phyloP scores from a whole-genome alignment of 1,140 invertebrate species.

The Doryteuthis pealeii region DNA sequence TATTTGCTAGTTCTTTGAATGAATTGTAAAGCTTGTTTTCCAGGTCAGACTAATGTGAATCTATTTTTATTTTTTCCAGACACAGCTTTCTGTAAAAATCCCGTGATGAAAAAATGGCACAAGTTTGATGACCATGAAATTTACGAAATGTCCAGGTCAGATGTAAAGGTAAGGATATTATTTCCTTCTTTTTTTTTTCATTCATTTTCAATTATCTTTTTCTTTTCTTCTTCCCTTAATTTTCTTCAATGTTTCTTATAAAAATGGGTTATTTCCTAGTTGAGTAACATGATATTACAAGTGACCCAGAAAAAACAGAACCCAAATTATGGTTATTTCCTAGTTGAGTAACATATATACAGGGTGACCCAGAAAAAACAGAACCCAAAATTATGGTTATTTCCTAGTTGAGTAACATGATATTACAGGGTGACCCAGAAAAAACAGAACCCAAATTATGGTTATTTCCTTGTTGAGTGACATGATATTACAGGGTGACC shows the following conservation, averaged over 20 bases:
- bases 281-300: too few relatives aligned
- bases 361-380: too few relatives aligned
- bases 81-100: slow-evolving; percentile 73
- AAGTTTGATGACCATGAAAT: slow-evolving; percentile 89
- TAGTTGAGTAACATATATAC: too few relatives aligned
- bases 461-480: not conserved
- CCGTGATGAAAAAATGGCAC: slow-evolving; percentile 73
- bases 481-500: not conserved
- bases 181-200: not conserved
- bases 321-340: too few relatives aligned
- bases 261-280: too few relatives aligned
- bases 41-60: not conserved
- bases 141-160: slow-evolving; percentile 68
- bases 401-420: too few relatives aligned
- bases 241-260: too few relatives aligned
- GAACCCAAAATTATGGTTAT: too few relatives aligned
- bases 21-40: not conserved
- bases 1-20: too few relatives aligned
- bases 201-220: not conserved
- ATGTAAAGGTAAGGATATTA: slow-evolving; percentile 64
- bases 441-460: too few relatives aligned
- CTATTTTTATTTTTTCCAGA: slow-evolving; percentile 59
- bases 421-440: too few relatives aligned
- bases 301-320: too few relatives aligned
- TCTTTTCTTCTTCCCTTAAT: not conserved